Percentiles rank a stretch among this genome's conserved stretches.
Evolutionary conservation across 2,113 vertebrate genomes (phyloP).

Genomic region (Abramis brama): DNA sequence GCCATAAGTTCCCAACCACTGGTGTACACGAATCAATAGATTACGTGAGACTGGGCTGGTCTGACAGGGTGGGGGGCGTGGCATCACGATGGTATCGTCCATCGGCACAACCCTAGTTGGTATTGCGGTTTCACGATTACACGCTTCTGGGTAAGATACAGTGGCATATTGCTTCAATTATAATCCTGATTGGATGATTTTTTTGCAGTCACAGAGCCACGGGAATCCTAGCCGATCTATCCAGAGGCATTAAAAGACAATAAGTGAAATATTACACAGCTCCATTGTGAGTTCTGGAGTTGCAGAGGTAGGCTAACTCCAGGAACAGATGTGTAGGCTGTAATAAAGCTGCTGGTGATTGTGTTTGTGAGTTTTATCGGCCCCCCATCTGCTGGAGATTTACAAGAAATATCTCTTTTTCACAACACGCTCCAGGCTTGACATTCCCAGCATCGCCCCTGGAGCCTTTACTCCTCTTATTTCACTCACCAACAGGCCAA

Average conservation of each 20-base stretch:
- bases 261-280: slow-evolving; percentile 56
- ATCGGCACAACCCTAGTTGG: too few relatives aligned
- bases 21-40: too few relatives aligned
- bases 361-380: slow-evolving; percentile 75
- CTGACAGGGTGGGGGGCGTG: too few relatives aligned
- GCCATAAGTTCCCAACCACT: too few relatives aligned
- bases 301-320: slow-evolving; percentile 43
- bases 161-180: slow-evolving; percentile 16
- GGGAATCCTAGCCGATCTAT: slow-evolving; percentile 29
- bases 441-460: slow-evolving; percentile 58
- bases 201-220: slow-evolving; percentile 16
- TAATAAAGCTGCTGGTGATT: slow-evolving; percentile 72
- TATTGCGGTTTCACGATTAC: neutral
- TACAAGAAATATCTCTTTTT: slow-evolving; percentile 76
- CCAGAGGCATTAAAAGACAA: slow-evolving; percentile 53
- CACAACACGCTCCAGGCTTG: slow-evolving; percentile 62
- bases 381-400: slow-evolving; percentile 70
- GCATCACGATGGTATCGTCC: too few relatives aligned
- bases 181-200: slow-evolving; percentile 10
- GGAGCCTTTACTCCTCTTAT: slow-evolving; percentile 41
- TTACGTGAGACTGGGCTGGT: too few relatives aligned
- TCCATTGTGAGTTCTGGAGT: slow-evolving; percentile 49
- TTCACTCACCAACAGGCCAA: slow-evolving; percentile 53
- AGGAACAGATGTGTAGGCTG: slow-evolving; percentile 69
- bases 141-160: neutral